phyloP scores from a whole-genome alignment of 2,888 invertebrate genomes.

The Sclerodermus sp. region DNA sequence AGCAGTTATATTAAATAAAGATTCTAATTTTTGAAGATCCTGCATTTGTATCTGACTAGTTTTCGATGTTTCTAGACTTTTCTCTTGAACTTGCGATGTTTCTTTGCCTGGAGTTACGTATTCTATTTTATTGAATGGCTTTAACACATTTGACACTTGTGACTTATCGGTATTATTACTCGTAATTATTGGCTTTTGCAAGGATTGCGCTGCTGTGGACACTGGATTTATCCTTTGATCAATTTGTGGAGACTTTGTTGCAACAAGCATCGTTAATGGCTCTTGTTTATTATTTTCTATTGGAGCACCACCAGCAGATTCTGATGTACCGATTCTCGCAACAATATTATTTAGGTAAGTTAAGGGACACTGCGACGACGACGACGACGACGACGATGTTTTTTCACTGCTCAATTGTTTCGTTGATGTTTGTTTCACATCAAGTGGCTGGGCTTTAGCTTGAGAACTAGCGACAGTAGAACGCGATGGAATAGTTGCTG shows the following conservation, averaged over 20 bases:
- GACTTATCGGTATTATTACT: too few relatives aligned
- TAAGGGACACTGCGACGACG: slow-evolving; percentile 40
- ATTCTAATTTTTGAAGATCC: not conserved
- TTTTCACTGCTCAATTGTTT: slow-evolving; percentile 11
- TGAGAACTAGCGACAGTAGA: slow-evolving; percentile 30
- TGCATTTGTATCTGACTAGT: too few relatives aligned
- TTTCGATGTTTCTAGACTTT: too few relatives aligned
- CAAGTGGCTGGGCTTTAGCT: too few relatives aligned
- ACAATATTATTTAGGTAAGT: slow-evolving; percentile 52
- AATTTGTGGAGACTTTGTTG: not conserved
- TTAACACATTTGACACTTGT: too few relatives aligned
- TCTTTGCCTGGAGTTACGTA: too few relatives aligned
- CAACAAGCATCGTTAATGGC: not conserved
- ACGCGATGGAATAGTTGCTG: slow-evolving; percentile 46
- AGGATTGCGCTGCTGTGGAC: too few relatives aligned
- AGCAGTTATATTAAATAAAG: not conserved
- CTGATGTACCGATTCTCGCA: slow-evolving; percentile 39
- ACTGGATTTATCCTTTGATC: too few relatives aligned
- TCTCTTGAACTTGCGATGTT: too few relatives aligned
- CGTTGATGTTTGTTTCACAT: slow-evolving; percentile 3
- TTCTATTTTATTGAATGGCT: too few relatives aligned
- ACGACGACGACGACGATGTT: too few relatives aligned
- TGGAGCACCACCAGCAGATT: slow-evolving; percentile 11
- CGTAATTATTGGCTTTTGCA: too few relatives aligned
- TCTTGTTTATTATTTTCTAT: not conserved